Evolutionary conservation across 2,797 vertebrate genomes (phyloP).

Genomic region (Stomatorhinus walkeri): DNA sequence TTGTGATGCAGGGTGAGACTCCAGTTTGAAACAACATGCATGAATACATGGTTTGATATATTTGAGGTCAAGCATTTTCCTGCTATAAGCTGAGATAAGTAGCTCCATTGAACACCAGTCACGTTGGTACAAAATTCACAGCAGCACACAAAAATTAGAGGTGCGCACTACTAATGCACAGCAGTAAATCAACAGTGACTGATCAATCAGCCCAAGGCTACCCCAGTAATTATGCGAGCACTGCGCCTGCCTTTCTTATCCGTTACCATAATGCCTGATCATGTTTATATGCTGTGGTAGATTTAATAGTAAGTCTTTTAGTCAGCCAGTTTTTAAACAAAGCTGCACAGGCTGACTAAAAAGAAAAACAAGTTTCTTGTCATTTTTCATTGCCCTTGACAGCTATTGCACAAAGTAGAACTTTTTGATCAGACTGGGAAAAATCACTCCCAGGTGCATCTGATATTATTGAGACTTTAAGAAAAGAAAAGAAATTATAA

Average conservation of each 20-base stretch:
- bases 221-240: background rate
- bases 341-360: background rate
- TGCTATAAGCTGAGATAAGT: background rate
- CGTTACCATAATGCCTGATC: background rate
- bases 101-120: slow-evolving; percentile 8
- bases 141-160: background rate
- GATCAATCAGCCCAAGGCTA: background rate
- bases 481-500: background rate
- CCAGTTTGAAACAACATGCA: background rate
- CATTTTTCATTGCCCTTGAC: background rate
- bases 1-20: background rate
- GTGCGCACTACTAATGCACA: slow-evolving; percentile 4
- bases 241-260: background rate
- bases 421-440: background rate
- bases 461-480: background rate
- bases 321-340: background rate
- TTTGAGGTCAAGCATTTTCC: background rate
- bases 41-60: background rate
- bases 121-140: background rate
- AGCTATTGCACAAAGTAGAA: background rate
- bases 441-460: background rate
- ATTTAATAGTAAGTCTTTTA: background rate
- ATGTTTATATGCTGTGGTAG: background rate
- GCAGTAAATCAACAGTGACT: slow-evolving; percentile 13
- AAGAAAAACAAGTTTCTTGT: background rate